Evolutionary conservation across 2,797 vertebrate species (phyloP), one percentile per base, ranked within the genome.

Genomic region (Octomys mimax): DNA sequence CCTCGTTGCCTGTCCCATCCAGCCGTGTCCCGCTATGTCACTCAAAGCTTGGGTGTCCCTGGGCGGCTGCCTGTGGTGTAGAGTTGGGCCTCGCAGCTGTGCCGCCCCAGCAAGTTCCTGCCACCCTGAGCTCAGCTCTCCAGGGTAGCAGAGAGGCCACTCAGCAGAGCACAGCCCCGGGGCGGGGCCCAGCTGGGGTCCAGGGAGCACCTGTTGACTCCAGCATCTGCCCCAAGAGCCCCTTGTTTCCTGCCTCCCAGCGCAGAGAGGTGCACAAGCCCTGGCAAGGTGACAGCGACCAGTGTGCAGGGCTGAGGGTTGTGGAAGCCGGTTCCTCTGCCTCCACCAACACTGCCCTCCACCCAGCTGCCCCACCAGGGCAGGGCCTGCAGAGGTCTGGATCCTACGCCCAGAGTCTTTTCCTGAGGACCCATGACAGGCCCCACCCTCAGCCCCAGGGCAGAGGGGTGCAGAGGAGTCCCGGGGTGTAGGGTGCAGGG

Each of bases 141-240:
- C 18, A 2, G 26, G 31, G 13, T 28, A 21, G 78, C 13, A 18
- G 39, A 10, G 2, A 46, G 0, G 11, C n/a, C 6, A 14, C 19
- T 70, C 4, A 62, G 4, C 0, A 0, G 42, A 22, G 1, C 9
- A 1, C 14, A 1, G 36, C 73, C 6, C 2, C 11, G 0, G 2
- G 46, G 68, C 4, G 68, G 64, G 28, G 90, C 62, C 8, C 0
- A n/a, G n/a, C 71, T 8, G 0, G 13, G 11, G 54, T 36, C 12
- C 0, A 28, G 42, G 62, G 54, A 9, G 31, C 42, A 1, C 1
- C 0, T n/a, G 18, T 18, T 28, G 1, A 4, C 52, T 28, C 21
- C 3, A 24, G 8, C n/a, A 3, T 62, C 31, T 2, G 19, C 18
- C 49, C 36, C 1, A 5, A 1, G 1, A 52, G 26, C 68, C 8